These are phyloP conservation scores for Iselma pallidipennis DNA, from an alignment of 2,888 invertebrate genomes.

Conservation along the genomic window DNA sequence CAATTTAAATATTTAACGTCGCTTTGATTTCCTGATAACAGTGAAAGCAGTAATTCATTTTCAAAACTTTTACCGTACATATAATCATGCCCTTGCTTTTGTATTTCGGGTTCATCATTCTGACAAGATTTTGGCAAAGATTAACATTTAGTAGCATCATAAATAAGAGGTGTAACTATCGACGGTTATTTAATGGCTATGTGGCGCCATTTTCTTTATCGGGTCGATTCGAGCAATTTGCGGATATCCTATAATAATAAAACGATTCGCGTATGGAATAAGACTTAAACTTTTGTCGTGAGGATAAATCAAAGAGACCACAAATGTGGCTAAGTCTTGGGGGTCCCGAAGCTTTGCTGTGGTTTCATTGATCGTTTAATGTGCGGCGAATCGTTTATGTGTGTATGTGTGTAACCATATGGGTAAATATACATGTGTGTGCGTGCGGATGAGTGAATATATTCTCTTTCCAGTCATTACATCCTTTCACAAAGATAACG, in stretches of 20 bases:
- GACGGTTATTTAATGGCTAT: conserved; percentile 33
- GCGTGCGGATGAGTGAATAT: neutral
- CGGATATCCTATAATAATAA: conserved; percentile 40
- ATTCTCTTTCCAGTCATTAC: conserved; percentile 28
- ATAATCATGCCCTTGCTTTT: no score
- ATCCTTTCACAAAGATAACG: conserved; percentile 25
- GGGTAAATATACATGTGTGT: neutral
- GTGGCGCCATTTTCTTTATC: conserved; percentile 34
- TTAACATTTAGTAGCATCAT: conserved; percentile 31
- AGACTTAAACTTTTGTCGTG: conserved; percentile 35
- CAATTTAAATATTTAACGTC: no score
- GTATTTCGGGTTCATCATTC: no score
- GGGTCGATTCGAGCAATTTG: conserved; percentile 33
- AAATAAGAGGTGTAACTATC: conserved; percentile 32
- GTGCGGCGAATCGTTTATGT: conserved; percentile 30
- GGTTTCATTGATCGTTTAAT: conserved; percentile 34
- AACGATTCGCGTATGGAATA: conserved; percentile 35
- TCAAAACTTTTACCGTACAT: no score
- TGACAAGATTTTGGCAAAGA: conserved; percentile 31
- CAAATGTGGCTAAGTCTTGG: conserved; percentile 27
- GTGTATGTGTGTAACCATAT: neutral
- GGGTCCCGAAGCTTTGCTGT: conserved; percentile 26
- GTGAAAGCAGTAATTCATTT: no score
- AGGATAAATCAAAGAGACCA: conserved; percentile 37
- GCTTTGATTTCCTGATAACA: no score